These are phyloP conservation scores for Oncorhynchus masou DNA, from an alignment of 2,113 vertebrate genomes.

Conservation along the genomic window DNA sequence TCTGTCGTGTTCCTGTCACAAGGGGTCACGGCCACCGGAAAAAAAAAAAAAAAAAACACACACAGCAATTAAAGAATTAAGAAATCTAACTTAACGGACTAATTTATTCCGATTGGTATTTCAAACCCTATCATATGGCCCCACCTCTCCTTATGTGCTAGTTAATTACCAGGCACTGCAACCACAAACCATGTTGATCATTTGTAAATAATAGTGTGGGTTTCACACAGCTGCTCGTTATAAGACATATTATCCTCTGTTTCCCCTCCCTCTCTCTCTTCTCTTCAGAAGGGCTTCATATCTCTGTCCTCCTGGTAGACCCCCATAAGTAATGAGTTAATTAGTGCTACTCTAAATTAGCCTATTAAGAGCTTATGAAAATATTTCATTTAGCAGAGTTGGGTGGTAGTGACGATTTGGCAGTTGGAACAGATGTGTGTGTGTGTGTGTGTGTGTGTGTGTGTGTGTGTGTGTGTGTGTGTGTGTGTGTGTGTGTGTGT, in stretches of 20 bases:
- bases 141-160: slow-evolving; percentile 28
- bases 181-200: slow-evolving; percentile 21
- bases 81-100: too few species aligned
- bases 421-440: background rate
- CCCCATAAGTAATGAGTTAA: slow-evolving; percentile 46
- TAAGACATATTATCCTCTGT: background rate
- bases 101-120: too few species aligned
- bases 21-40: too few species aligned
- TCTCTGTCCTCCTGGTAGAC: slow-evolving; percentile 34
- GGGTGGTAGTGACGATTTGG: too few species aligned
- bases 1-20: too few species aligned
- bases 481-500: background rate
- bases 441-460: background rate
- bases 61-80: too few species aligned
- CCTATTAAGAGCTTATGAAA: slow-evolving; percentile 50
- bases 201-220: slow-evolving; percentile 42
- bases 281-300: background rate
- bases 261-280: background rate
- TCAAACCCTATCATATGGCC: background rate
- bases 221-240: slow-evolving; percentile 33
- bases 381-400: slow-evolving; percentile 21
- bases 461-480: background rate
- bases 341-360: slow-evolving; percentile 57
- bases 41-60: too few species aligned
- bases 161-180: slow-evolving; percentile 34